A percentile compares a stretch with the other conserved stretches of the same genome.
Conservation (phyloP, 2,113 vertebrate species). For the Grammomys surdaster region DNA sequence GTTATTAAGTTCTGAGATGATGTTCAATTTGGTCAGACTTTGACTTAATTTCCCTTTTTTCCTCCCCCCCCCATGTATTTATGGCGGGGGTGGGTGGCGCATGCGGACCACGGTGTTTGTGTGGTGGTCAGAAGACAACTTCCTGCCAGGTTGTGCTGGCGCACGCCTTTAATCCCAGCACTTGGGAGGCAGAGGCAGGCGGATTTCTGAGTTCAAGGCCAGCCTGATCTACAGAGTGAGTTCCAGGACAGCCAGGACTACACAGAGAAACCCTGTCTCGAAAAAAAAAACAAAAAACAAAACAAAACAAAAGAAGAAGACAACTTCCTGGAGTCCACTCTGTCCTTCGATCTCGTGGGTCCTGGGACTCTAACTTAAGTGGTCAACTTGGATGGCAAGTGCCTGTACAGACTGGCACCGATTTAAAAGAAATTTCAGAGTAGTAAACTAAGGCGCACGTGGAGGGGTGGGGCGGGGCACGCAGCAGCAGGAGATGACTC, state of each 20-base stretch:
- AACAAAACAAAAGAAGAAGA: too few species aligned
- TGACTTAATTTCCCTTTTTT: neutral
- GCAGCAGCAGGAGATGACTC: neutral
- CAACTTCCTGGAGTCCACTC: neutral
- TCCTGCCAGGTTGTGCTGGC: too few species aligned
- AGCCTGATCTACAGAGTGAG: too few species aligned
- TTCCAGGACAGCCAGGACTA: too few species aligned
- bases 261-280: too few species aligned
- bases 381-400: neutral
- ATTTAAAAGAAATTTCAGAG: neutral
- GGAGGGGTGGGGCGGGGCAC: too few species aligned
- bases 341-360: neutral
- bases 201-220: too few species aligned
- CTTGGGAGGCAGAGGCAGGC: too few species aligned
- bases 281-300: too few species aligned
- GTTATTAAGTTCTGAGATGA: slow-evolving; percentile 3
- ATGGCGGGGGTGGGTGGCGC: neutral
- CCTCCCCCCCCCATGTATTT: too few species aligned
- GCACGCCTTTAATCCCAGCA: too few species aligned
- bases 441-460: neutral
- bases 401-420: neutral
- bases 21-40: slow-evolving; percentile 2
- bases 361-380: neutral
- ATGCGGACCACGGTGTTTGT: neutral
- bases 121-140: neutral